These are phyloP conservation scores for Pleuronectes platessa DNA, from an alignment of 2,113 vertebrate genomes.

Conservation along the genomic window DNA sequence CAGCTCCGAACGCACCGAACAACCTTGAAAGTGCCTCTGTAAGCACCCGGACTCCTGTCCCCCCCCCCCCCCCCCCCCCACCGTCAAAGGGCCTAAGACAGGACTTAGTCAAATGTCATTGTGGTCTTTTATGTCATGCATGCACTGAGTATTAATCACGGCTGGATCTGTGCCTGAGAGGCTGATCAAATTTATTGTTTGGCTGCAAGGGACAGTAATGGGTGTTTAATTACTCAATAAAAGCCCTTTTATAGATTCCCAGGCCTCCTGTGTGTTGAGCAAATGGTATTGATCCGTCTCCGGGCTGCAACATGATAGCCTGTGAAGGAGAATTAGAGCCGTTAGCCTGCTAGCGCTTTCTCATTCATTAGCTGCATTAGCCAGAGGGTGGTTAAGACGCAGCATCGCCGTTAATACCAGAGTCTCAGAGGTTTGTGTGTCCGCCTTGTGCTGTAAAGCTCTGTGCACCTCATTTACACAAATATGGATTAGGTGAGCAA, in stretches of 20 bases:
- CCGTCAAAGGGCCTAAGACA: constrained; percentile 31
- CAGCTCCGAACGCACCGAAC: background rate
- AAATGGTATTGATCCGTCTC: constrained; percentile 97
- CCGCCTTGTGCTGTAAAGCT: constrained; percentile 60
- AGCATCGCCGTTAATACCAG: constrained; percentile 57
- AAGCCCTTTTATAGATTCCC: constrained; percentile 95
- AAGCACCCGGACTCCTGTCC: constrained; percentile 13
- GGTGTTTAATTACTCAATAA: constrained; percentile 99
- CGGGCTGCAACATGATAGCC: constrained; percentile 92
- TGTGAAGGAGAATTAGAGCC: constrained; percentile 96
- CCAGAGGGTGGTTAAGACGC: constrained; percentile 70
- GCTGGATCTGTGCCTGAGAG: constrained; percentile 89
- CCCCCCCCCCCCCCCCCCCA: constrained; percentile 10
- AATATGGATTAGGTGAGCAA: constrained; percentile 64
- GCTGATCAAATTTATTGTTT: constrained; percentile 98
- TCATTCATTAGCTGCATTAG: constrained; percentile 80
- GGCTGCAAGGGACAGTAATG: constrained; percentile 96
- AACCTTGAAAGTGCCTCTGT: constrained; percentile 54
- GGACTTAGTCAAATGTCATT: constrained; percentile 66
- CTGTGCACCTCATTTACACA: constrained; percentile 54
- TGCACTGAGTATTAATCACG: constrained; percentile 91
- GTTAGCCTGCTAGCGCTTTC: constrained; percentile 75
- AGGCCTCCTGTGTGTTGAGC: constrained; percentile 91
- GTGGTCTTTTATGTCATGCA: constrained; percentile 87
- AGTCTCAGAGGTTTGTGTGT: constrained; percentile 51